Base-by-base conservation (phyloP, 92 coral and sea anemone species). In the Zoanthus solanderi region DNA sequence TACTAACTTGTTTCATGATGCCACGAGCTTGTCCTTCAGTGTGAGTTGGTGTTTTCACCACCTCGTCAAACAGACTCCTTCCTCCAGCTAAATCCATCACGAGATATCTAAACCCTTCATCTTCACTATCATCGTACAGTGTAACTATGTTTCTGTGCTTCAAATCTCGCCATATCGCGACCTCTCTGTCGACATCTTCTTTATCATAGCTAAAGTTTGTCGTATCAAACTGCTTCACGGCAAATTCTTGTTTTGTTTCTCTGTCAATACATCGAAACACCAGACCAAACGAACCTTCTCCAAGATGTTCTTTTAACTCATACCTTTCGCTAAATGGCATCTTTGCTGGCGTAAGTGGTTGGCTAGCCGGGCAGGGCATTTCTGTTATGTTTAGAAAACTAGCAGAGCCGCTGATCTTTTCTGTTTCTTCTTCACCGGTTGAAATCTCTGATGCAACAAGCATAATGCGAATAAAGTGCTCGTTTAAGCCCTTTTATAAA, bases 61-160 rank as follows among this genome's bases (percentile, higher is more conserved):
- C 88, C 52, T 90, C 92, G 45, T 86, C 92, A 65, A 90, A 90
- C 63, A 90, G 84, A 74, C 78, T 90, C 42, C 60, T 65, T 44
- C 92, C 92, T 30, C 66, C 83, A 0, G 84, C 87, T 48, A 90
- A 83, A 56, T 90, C 92, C 92, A 90, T 90, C 23, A 86, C 92
- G 65, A 90, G 84, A 30, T 85, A 85, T 71, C 87, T 85, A 74
- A 23, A 78, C 31, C 56, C 81, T 10, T 63, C 47, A 78, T 90
- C 87, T 72, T 78, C 85, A 75, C 79, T 84, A 67, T 88, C 83
- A 32, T 75, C 76, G 78, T 72, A 77, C 5, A 90, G 78, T n/a
- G 84, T 74, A 29, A 79, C 90, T 37, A 90, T 90, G 31, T 90
- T 90, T 79, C 78, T 72, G 81, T 90, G 90, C 4, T 85, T 84